A percentile compares a stretch with the other conserved stretches of the same genome.
phyloP scores from a whole-genome alignment of 2,113 vertebrate species.

The Brachypodius melanocephalos region DNA sequence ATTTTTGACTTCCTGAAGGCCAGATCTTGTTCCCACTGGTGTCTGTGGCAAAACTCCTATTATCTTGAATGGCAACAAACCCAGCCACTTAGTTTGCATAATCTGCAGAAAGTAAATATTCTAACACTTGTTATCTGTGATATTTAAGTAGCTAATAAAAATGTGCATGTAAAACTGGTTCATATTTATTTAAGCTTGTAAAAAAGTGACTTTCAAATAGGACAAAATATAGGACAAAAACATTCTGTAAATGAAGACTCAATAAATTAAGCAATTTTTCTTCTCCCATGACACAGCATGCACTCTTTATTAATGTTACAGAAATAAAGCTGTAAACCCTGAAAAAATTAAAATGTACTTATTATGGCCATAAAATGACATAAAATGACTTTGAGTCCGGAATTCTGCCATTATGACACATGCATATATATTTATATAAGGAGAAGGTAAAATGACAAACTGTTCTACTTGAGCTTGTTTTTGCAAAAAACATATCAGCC shows the following conservation, averaged over 20 bases:
- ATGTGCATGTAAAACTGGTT: constrained; percentile 10
- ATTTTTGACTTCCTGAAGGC: not conserved
- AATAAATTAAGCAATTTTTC: not conserved
- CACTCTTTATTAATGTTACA: not conserved
- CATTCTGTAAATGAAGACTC: not conserved
- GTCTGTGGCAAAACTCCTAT: not conserved
- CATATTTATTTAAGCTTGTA: constrained; percentile 15
- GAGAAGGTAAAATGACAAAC: not conserved
- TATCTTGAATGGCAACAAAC: constrained; percentile 25
- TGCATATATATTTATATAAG: not conserved
- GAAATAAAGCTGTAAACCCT: not conserved
- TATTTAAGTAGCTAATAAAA: constrained; percentile 56
- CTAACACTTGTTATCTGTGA: constrained; percentile 23
- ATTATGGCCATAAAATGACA: not conserved
- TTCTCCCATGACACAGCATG: not conserved
- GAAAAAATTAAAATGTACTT: not conserved
- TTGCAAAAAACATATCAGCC: not conserved
- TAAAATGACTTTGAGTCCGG: not conserved
- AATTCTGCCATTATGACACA: not conserved
- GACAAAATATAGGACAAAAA: constrained; percentile 11
- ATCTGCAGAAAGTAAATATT: constrained; percentile 50
- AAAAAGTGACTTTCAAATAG: constrained; percentile 40
- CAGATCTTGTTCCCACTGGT: not conserved
- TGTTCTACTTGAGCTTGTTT: constrained; percentile 20
- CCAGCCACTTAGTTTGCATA: constrained; percentile 2